Percentiles rank a stretch among this genome's conserved stretches.
Evolutionary conservation across 2,888 invertebrate genomes (phyloP).

Genomic region (Ichneumoninae sp.): DNA sequence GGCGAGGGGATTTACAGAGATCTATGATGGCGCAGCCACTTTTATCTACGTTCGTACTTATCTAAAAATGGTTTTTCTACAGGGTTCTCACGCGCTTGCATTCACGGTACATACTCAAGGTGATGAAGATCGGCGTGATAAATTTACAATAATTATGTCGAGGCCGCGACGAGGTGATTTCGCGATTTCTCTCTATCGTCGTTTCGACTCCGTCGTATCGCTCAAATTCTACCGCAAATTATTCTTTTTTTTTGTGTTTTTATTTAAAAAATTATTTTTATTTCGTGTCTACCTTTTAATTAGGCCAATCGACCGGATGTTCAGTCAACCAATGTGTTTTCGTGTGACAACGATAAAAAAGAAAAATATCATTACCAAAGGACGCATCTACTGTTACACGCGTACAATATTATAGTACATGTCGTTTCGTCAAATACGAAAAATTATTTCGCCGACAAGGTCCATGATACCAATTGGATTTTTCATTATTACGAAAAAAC

Average conservation of each 20-base stretch:
- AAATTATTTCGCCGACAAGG: slow-evolving; percentile 23
- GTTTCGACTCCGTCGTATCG: slow-evolving; percentile 37
- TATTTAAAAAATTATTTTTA: not conserved
- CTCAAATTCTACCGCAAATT: slow-evolving; percentile 21
- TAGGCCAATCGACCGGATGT: slow-evolving; percentile 60
- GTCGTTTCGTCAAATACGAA: slow-evolving; percentile 1
- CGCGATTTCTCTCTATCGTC: not conserved
- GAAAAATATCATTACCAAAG: slow-evolving; percentile 39
- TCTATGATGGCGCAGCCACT: slow-evolving; percentile 61
- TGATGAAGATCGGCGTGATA: slow-evolving; percentile 42
- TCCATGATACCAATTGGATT: slow-evolving; percentile 30
- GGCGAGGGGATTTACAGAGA: slow-evolving; percentile 63
- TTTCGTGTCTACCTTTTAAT: slow-evolving; percentile 41
- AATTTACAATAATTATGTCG: slow-evolving; percentile 61
- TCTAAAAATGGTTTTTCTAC: slow-evolving; percentile 42
- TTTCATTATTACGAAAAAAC: slow-evolving; percentile 28
- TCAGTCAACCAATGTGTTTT: slow-evolving; percentile 44
- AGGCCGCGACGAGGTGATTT: slow-evolving; percentile 44
- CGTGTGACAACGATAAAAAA: slow-evolving; percentile 42
- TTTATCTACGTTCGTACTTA: slow-evolving; percentile 30
- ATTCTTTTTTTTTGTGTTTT: not conserved
- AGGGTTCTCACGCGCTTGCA: slow-evolving; percentile 44
- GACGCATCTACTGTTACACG: slow-evolving; percentile 16
- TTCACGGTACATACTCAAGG: slow-evolving; percentile 33
- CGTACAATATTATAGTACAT: slow-evolving; percentile 7